Percentiles rank a stretch among this genome's conserved stretches.
These are phyloP conservation scores for Magallana ariakensis DNA, from an alignment of 1,140 invertebrate species.

Conservation along the genomic window DNA sequence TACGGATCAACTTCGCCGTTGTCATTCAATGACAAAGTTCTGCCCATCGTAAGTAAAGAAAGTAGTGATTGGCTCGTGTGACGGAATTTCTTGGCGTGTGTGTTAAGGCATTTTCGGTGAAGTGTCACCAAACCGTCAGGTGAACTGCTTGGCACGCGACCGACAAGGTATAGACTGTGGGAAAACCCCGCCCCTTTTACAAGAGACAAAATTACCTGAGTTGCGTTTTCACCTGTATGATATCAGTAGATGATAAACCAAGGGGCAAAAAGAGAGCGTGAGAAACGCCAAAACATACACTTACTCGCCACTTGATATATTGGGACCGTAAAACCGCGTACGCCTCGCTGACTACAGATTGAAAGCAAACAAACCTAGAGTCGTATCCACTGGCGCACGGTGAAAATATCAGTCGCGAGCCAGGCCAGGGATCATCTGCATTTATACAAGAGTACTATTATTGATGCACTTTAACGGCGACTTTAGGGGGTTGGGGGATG, in stretches of 20 bases:
- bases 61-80: slow-evolving; percentile 26
- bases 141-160: slow-evolving; percentile 54
- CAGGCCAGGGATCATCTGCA: background rate
- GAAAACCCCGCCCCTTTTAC: slow-evolving; percentile 55
- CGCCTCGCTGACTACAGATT: slow-evolving; percentile 47
- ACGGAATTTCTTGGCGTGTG: slow-evolving; percentile 21
- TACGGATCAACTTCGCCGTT: background rate
- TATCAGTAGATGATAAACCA: slow-evolving; percentile 40
- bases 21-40: slow-evolving; percentile 29
- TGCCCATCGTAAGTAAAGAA: background rate
- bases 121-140: slow-evolving; percentile 43
- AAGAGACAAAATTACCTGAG: slow-evolving; percentile 43
- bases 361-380: slow-evolving; percentile 41
- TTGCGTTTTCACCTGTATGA: slow-evolving; percentile 31
- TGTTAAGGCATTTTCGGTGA: slow-evolving; percentile 34
- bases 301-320: slow-evolving; percentile 52
- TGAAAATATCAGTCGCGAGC: slow-evolving; percentile 27
- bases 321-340: slow-evolving; percentile 42
- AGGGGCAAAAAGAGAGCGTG: slow-evolving; percentile 47
- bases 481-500: background rate
- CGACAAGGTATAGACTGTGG: slow-evolving; percentile 31
- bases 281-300: slow-evolving; percentile 48
- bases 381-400: background rate
- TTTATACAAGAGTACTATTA: slow-evolving; percentile 18
- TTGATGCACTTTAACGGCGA: background rate